phyloP scores from a whole-genome alignment of 2,113 vertebrate species.

The rabbit (Oryctolagus cuniculus) region mOryCun1.1 NC_091453.1:76220001-76220500 shows the following conservation, averaged over 20 bases:
- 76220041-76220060: neutral
- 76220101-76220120: slow-evolving; percentile 77
- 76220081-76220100: slow-evolving; percentile 63
- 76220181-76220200: slow-evolving; percentile 75
- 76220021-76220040: slow-evolving; percentile 62
- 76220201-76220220: slow-evolving; percentile 64
- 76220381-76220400: neutral
- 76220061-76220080: slow-evolving; percentile 55
- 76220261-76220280: slow-evolving; percentile 51
- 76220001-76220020: slow-evolving; percentile 32
- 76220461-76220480: neutral
- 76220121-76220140: slow-evolving; percentile 58
- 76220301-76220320: slow-evolving; percentile 39
- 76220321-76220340: neutral
- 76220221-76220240: slow-evolving; percentile 71
- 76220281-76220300: slow-evolving; percentile 22
- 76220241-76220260: slow-evolving; percentile 65
- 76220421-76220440: neutral
- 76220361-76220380: neutral
- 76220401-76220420: neutral
- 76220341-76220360: neutral
- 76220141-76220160: slow-evolving; percentile 71
- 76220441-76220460: neutral
- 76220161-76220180: slow-evolving; percentile 76
- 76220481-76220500: neutral